Evolutionary conservation across 1,140 invertebrate genomes (phyloP), one percentile per base, ranked within the genome.

Genomic region (Bombus waltoni): DNA sequence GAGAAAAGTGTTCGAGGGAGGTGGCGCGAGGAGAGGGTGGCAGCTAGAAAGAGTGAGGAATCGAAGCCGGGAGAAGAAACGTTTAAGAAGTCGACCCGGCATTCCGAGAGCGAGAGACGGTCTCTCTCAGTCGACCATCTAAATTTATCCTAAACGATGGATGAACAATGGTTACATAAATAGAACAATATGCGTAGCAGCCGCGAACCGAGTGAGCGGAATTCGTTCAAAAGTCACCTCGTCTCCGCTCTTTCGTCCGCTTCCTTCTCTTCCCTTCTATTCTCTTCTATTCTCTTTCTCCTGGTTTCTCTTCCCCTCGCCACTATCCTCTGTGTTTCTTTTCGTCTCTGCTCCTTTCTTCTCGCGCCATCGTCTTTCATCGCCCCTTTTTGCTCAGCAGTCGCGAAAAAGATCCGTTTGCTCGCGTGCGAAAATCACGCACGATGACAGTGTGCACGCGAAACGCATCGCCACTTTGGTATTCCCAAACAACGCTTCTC

Each of bases 121-220:
- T 38, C 44, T 65, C 70, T 84, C 86, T 90, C 85, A 86, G 92
- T 93, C 92, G 88, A 89, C 83, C 83, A 89, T 89, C 94, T 95
- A 95, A 94, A 94, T 94, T 94, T 95, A 95, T 94, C 94, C 89
- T 91, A 91, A 95, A 94, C 94, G 94, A 95, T 95, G 94, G 94
- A 95, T 95, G 94, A 95, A 95, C 94, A 95, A 95, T 95, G 93
- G 94, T 94, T 94, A 94, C 94, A 94, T 94, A 95, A 95, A 95
- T 95, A 95, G 94, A 94, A 94, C 94, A 94, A 95, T 95, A 95
- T 94, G 93, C 93, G 89, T 90, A 90, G 89, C 89, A 88, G 85
- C 76, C 74, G 85, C 81, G 89, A 83, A 87, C 72, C 78, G 86
- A 90, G 85, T 82, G 83, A 87, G 85, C 93, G 93, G 93, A 92